Conservation (phyloP, 2,113 vertebrate genomes). For the Saguinus midas region DNA sequence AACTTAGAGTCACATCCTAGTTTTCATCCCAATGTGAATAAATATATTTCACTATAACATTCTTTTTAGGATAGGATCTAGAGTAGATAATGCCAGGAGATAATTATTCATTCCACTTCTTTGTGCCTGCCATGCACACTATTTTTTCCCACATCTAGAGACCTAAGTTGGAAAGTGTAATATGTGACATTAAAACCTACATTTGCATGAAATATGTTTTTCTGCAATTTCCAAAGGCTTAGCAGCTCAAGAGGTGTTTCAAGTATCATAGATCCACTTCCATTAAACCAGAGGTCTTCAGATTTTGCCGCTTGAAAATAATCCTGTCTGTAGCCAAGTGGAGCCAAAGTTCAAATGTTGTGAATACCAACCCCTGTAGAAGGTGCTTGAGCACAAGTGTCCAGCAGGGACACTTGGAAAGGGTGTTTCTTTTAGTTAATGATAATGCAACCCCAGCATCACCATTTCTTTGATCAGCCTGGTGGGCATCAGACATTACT, state of each 20-base stretch:
- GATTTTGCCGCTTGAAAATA: slow-evolving; percentile 35
- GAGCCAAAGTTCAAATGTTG: neutral
- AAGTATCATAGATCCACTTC: slow-evolving; percentile 11
- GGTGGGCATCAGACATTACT: neutral
- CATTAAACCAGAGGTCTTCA: neutral
- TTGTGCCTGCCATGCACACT: slow-evolving; percentile 6
- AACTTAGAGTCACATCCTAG: slow-evolving; percentile 40
- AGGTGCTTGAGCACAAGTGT: neutral
- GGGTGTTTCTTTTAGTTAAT: neutral
- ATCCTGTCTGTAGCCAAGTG: neutral
- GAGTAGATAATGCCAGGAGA: slow-evolving; percentile 26
- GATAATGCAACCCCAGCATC: neutral
- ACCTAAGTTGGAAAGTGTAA: slow-evolving; percentile 50
- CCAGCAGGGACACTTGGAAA: neutral
- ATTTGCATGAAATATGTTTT: slow-evolving; percentile 50
- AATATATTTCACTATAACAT: slow-evolving; percentile 22
- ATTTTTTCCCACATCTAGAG: slow-evolving; percentile 25
- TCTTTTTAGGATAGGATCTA: neutral
- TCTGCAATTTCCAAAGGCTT: slow-evolving; percentile 24
- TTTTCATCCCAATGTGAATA: slow-evolving; percentile 55
- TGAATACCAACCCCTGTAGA: neutral
- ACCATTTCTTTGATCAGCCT: neutral
- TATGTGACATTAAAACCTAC: slow-evolving; percentile 56
- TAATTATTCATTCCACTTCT: slow-evolving; percentile 55
- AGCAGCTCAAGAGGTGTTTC: slow-evolving; percentile 23